A percentile compares a stretch with the other conserved stretches of the same genome.
phyloP scores from a whole-genome alignment of 2,113 vertebrate species.

The Pelmatolapia mariae region DNA sequence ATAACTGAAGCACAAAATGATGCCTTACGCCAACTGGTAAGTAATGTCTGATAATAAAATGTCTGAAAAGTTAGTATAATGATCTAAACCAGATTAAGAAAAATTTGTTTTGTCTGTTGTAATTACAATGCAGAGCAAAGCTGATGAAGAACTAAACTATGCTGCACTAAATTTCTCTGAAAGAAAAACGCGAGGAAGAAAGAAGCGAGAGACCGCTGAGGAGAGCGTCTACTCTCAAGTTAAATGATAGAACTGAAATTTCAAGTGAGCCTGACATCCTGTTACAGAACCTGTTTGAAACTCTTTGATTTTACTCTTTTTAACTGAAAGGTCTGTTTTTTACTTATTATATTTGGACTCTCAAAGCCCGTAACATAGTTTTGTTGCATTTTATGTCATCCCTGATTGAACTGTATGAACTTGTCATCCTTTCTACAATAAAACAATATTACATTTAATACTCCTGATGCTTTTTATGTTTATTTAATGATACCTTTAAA shows the following conservation, averaged over 20 bases:
- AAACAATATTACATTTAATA: fast-evolving
- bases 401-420: neutral
- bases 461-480: fast-evolving
- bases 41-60: neutral
- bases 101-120: fast-evolving
- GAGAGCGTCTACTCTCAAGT: neutral
- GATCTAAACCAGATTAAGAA: neutral
- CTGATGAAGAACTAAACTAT: neutral
- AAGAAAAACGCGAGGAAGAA: neutral
- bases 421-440: neutral
- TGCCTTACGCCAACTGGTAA: fast-evolving
- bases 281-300: fast-evolving
- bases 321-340: fast-evolving
- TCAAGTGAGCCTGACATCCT: neutral
- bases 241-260: neutral
- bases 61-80: neutral
- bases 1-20: fast-evolving
- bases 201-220: neutral
- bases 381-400: fast-evolving
- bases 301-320: neutral
- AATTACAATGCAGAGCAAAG: neutral
- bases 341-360: neutral
- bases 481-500: fast-evolving
- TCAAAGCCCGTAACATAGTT: fast-evolving
- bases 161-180: neutral